phyloP scores from a whole-genome alignment of 2,797 vertebrate genomes.

The Squalus acanthias region DNA sequence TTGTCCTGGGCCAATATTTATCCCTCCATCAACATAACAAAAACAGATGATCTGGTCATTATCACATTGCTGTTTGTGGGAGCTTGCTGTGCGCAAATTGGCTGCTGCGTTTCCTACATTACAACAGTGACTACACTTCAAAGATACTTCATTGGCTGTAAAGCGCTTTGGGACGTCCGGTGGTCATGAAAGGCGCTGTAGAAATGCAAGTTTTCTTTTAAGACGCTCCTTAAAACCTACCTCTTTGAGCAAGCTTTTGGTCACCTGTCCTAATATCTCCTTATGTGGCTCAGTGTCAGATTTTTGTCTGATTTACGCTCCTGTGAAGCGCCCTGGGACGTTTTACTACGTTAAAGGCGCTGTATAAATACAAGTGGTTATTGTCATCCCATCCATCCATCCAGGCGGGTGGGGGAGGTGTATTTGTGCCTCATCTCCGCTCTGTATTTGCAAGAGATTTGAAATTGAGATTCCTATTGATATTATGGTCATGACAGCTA shows the following conservation, averaged over 20 bases:
- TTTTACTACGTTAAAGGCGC: background rate
- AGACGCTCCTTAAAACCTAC: background rate
- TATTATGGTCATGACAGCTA: background rate
- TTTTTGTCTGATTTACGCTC: background rate
- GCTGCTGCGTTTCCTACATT: too few relatives aligned
- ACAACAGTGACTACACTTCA: too few relatives aligned
- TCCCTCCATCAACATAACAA: too few relatives aligned
- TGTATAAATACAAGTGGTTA: background rate
- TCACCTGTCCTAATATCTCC: background rate
- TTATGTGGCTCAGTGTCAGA: background rate
- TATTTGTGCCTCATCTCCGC: background rate
- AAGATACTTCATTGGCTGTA: too few relatives aligned
- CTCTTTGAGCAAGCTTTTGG: background rate
- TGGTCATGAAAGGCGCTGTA: too few relatives aligned
- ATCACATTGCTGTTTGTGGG: too few relatives aligned
- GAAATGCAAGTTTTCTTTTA: too few relatives aligned
- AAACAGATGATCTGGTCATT: too few relatives aligned
- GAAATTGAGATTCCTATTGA: slow-evolving; percentile 14
- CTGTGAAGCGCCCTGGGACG: background rate
- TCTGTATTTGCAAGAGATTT: background rate
- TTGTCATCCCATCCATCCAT: background rate
- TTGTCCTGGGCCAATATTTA: too few relatives aligned
- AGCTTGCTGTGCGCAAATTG: too few relatives aligned
- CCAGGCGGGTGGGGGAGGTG: background rate
- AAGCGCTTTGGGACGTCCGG: too few relatives aligned